A percentile compares a stretch with the other conserved stretches of the same genome.
Conservation (phyloP, 2,888 invertebrate genomes). For the Dimorphilus gyrociliatus region DNA sequence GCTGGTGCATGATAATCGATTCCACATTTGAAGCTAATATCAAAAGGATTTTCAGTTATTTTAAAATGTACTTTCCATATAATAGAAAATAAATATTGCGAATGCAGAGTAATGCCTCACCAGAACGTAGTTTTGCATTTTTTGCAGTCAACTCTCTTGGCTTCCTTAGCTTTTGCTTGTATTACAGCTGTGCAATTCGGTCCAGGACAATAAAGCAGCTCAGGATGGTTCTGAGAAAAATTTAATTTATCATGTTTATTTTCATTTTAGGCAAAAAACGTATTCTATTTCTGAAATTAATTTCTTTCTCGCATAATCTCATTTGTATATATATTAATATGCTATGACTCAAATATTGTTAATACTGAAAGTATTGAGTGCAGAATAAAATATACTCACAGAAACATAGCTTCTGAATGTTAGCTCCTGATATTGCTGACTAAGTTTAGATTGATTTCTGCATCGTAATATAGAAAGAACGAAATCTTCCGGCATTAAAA, state of each 20-base stretch:
- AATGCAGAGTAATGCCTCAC: conserved; percentile 40
- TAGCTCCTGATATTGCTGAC: conserved; percentile 85
- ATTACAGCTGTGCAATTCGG: conserved; percentile 75
- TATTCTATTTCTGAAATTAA: background rate
- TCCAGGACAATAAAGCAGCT: conserved; percentile 50
- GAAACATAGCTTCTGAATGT: conserved; percentile 90
- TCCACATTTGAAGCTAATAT: conserved; percentile 63
- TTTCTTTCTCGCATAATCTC: background rate
- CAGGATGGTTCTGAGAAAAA: conserved; percentile 30
- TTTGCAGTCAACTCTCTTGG: conserved; percentile 71
- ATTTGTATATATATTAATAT: background rate
- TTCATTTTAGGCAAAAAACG: background rate
- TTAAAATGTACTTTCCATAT: conserved; percentile 4
- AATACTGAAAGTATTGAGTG: conserved; percentile 1
- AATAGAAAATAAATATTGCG: conserved; percentile 9
- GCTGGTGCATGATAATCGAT: conserved; percentile 96
- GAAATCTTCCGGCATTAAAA: conserved; percentile 89
- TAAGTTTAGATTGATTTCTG: conserved; percentile 57
- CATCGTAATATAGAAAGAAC: conserved; percentile 71
- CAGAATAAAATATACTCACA: conserved; percentile 42
- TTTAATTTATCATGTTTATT: background rate
- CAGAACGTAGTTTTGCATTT: conserved; percentile 79
- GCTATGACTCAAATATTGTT: background rate
- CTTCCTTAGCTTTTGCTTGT: conserved; percentile 60
- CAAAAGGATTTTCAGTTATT: no score